These are phyloP conservation scores for Brachypteracias leptosomus DNA, from an alignment of 2,113 vertebrate species.

Conservation along the genomic window DNA sequence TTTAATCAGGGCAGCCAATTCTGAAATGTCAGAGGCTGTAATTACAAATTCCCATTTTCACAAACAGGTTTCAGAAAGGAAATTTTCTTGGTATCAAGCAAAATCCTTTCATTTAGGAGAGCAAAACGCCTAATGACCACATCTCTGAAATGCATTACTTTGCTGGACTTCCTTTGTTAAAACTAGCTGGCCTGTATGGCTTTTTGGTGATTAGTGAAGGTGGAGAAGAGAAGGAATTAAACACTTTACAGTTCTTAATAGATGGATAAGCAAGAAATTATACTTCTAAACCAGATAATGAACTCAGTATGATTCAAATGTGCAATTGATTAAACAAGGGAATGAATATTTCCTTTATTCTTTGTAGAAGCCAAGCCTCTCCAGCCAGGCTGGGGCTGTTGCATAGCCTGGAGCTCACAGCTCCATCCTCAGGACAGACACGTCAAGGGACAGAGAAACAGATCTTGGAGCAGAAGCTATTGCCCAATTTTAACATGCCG, in stretches of 20 bases:
- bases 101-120: not conserved
- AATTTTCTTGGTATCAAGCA: not conserved
- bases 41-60: not conserved
- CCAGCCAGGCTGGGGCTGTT: not conserved
- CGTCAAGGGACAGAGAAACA: not conserved
- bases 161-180: not conserved
- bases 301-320: not conserved
- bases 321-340: not conserved
- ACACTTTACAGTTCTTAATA: not conserved
- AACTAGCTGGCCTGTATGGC: not conserved
- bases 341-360: not conserved
- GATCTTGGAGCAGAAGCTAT: not conserved
- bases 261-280: not conserved
- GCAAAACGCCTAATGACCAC: not conserved
- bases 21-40: not conserved
- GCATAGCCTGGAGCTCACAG: not conserved
- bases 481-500: not conserved
- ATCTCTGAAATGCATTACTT: not conserved
- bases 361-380: not conserved
- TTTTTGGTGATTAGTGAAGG: not conserved
- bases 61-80: not conserved
- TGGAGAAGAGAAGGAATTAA: not conserved
- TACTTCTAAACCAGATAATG: not conserved
- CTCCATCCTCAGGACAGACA: not conserved
- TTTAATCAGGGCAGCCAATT: not conserved